These are phyloP conservation scores for Nesometra sesokonis DNA, from an alignment of 35 echinoderm and acorn worm species.

Conservation along the genomic window DNA sequence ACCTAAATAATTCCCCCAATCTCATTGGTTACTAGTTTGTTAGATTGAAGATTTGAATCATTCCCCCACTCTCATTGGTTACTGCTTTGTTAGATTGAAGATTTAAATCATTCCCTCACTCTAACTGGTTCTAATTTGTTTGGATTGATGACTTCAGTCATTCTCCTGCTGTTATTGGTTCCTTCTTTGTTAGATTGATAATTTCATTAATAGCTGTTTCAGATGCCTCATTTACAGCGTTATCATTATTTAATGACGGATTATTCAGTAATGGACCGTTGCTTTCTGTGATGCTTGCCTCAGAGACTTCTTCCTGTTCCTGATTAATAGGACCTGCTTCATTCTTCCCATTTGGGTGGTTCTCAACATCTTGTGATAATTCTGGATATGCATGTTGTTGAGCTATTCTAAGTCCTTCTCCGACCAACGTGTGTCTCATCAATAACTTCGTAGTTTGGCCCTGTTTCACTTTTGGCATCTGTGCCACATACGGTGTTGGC, in stretches of 20 bases:
- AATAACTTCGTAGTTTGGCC: constrained; percentile 40
- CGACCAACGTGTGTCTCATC: constrained; percentile 66
- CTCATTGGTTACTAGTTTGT: no score
- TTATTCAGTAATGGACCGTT: no score
- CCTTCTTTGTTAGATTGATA: background rate
- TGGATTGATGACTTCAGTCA: background rate
- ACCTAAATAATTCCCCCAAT: no score
- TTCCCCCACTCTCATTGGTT: no score
- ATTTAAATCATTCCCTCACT: no score
- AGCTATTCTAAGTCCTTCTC: constrained; percentile 69
- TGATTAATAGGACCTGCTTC: background rate
- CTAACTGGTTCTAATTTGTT: no score
- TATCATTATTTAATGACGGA: background rate
- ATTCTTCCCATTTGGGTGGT: background rate
- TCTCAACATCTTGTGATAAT: background rate
- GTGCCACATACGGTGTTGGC: constrained; percentile 2
- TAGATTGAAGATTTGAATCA: no score
- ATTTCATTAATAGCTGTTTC: background rate
- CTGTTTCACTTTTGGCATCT: constrained; percentile 26
- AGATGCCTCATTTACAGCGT: background rate
- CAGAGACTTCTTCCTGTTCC: background rate
- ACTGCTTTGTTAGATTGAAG: no score
- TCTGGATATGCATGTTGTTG: constrained; percentile 20
- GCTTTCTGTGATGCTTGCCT: background rate
- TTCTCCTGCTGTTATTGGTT: background rate